These are phyloP conservation scores for Malachius bipustulatus DNA, from an alignment of 2,888 invertebrate genomes.

Conservation along the genomic window DNA sequence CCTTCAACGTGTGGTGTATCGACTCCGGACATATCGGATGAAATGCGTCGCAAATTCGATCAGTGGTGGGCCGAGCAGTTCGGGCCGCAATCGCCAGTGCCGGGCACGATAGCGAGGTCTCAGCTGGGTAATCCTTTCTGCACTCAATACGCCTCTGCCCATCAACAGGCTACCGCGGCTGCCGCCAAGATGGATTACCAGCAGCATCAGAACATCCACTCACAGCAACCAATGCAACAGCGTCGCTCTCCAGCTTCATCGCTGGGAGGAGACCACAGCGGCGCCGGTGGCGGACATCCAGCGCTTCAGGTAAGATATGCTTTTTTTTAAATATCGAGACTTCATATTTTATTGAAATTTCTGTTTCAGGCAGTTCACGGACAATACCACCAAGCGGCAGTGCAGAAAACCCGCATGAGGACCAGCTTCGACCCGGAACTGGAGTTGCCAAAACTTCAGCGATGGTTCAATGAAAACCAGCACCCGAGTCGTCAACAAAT, in stretches of 20 bases:
- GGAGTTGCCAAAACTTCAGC: constrained; percentile 89
- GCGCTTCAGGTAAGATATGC: no score
- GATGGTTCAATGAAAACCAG: constrained; percentile 95
- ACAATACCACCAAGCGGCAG: constrained; percentile 63
- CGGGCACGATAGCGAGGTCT: no score
- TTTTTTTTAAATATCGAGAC: no score
- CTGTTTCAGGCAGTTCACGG: no score
- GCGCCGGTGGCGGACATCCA: constrained; percentile 53
- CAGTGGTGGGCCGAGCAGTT: constrained; percentile 79
- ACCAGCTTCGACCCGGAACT: constrained; percentile 95
- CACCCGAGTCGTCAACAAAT: constrained; percentile 96
- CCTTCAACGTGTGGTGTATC: constrained; percentile 54
- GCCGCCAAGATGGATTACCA: no score
- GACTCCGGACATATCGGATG: constrained; percentile 66
- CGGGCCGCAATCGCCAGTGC: constrained; percentile 42
- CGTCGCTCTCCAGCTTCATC: no score
- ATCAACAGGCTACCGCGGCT: no score
- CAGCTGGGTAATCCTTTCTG: constrained; percentile 39
- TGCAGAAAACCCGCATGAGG: constrained; percentile 87
- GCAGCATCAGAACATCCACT: no score
- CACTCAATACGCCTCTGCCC: constrained; percentile 40
- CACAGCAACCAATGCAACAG: constrained; percentile 35
- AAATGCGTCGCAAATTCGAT: constrained; percentile 78
- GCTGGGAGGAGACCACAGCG: no score
- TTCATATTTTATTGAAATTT: no score